Conservation (phyloP, 2,797 vertebrate genomes). For the Myoxocephalus aenaeus region DNA sequence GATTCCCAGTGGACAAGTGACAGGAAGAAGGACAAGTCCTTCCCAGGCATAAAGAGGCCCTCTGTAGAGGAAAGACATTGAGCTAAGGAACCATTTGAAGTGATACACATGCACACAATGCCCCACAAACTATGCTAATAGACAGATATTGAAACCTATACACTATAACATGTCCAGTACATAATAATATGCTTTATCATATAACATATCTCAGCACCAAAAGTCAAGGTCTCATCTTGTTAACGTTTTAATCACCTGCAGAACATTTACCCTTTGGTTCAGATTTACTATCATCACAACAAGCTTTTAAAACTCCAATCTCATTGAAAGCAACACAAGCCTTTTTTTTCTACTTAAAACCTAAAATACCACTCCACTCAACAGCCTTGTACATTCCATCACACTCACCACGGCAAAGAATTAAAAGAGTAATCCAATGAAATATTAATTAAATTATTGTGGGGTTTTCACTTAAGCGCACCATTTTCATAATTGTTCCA, state of each 20-base stretch:
- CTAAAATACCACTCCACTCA: conserved; percentile 73
- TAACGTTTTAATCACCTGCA: conserved; percentile 81
- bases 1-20: conserved; percentile 58
- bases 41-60: conserved; percentile 69
- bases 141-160: conserved; percentile 15
- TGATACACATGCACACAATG: conserved; percentile 33
- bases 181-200: conserved; percentile 69
- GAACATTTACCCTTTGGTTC: conserved; percentile 63
- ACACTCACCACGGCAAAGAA: conserved; percentile 67
- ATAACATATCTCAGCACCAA: conserved; percentile 65
- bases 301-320: conserved; percentile 67
- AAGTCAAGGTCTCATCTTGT: conserved; percentile 75
- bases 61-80: conserved; percentile 51
- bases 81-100: conserved; percentile 40
- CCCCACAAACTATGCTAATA: conserved; percentile 31
- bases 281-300: conserved; percentile 53
- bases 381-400: conserved; percentile 63
- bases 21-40: conserved; percentile 69
- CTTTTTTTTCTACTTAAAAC: conserved; percentile 53
- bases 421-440: conserved; percentile 92
- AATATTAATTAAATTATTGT: conserved; percentile 94
- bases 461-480: conserved; percentile 92
- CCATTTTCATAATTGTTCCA: conserved; percentile 91
- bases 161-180: conserved; percentile 21
- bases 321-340: conserved; percentile 67